A percentile compares a stretch with the other conserved stretches of the same genome.
phyloP scores from a whole-genome alignment of 2,888 invertebrate species.

The Drosophila colorata region DNA sequence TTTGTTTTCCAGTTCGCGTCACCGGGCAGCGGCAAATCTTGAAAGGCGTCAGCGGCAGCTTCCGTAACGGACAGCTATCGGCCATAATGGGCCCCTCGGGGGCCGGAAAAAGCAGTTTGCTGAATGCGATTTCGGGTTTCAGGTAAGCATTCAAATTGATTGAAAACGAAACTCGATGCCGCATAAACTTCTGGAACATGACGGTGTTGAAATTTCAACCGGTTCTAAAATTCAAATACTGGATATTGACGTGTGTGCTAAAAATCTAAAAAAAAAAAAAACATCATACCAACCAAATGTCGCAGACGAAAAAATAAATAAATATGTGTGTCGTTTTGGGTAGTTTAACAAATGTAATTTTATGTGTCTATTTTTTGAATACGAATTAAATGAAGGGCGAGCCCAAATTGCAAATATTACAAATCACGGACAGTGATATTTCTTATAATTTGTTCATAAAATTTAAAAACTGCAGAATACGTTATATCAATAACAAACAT shows the following conservation, averaged over 20 bases:
- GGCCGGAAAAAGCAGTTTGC: constrained; percentile 91
- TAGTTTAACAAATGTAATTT: not conserved
- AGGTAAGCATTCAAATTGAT: constrained; percentile 85
- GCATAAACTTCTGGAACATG: constrained; percentile 13
- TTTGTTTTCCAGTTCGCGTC: constrained; percentile 84
- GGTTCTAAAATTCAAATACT: constrained; percentile 34
- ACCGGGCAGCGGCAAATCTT: constrained; percentile 87
- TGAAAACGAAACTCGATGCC: constrained; percentile 12
- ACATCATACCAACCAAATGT: not conserved
- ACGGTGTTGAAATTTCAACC: constrained; percentile 33
- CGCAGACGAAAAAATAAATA: not conserved
- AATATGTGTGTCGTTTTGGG: not conserved
- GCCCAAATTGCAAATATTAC: not conserved
- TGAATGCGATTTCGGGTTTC: constrained; percentile 92
- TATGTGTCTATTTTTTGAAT: too few relatives aligned
- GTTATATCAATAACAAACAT: constrained; percentile 6
- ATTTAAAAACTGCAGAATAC: not conserved
- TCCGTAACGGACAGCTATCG: constrained; percentile 88
- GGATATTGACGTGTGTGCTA: constrained; percentile 4
- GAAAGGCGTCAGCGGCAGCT: constrained; percentile 88
- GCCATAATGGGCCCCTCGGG: constrained; percentile 90
- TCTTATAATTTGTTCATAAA: too few relatives aligned
- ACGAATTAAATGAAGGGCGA: too few relatives aligned
- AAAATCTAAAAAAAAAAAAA: not conserved
- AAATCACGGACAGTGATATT: too few relatives aligned